Evolutionary conservation across 1,140 invertebrate species (phyloP), one percentile per base, ranked within the genome.

Genomic region (Wasmannia auropunctata): DNA sequence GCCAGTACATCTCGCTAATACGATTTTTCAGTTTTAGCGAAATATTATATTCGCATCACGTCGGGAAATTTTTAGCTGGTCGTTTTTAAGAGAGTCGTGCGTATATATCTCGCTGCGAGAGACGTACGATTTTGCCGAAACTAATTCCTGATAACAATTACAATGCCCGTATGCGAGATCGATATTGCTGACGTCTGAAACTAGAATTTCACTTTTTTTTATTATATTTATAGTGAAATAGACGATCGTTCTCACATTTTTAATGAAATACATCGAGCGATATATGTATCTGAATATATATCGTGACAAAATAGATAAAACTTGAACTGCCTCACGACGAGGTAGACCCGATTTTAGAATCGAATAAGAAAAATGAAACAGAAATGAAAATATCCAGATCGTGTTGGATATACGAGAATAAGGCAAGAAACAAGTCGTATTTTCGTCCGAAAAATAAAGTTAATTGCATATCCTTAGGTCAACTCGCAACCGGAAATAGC

Each of bases 191-290:
- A 28, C 5, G 6, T 54, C 8, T 58, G 16, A 22, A 72, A 58
- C 58, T 43, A 72, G 4, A 60, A 83, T 34, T 25, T n/a, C n/a
- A n/a, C 3, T 11, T 22, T 70, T 56, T 43, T 70, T 80, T 19
- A 40, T 22, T 28, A 10, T 19, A 28, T 49, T 19, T 0, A 34
- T 49, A 10, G 7, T 25, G 37, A 7, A 79, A 80, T 28, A 51
- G 31, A 51, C 40, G 16, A 31, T 49, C 58, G 28, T 19, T 22
- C 4, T 58, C 28, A 40, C 43, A 37, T 34, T 63, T 34, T 14
- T 49, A 51, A 49, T 6, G 2, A 34, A 43, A 22, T 37, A 19
- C 4, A 72, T 74, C 31, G 25, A 51, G n/a, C 37, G 16, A 46
- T 67, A 40, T 54, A n/a, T n/a, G 19, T 7, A 74, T 37, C 6